A percentile compares a stretch with the other conserved stretches of the same genome.
Conservation (phyloP, 2,113 vertebrate species). For the Oxyruncus cristatus region DNA sequence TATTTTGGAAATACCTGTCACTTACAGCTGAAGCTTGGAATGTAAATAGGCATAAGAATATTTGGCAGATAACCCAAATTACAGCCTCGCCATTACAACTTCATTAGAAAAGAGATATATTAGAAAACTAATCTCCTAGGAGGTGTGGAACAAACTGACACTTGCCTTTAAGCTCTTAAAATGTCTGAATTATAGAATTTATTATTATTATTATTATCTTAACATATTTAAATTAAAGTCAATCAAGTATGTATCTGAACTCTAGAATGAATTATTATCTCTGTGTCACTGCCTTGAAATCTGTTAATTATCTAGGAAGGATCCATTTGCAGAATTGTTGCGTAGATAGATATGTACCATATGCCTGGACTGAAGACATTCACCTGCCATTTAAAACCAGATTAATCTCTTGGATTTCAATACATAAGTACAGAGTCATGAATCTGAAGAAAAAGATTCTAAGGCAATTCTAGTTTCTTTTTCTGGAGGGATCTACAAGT, state of each 20-base stretch:
- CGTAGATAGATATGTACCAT: neutral
- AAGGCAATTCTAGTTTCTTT: neutral
- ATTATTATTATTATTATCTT: conserved; percentile 11
- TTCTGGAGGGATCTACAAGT: neutral
- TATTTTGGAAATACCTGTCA: conserved; percentile 15
- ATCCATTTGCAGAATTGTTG: conserved; percentile 11
- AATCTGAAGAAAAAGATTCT: conserved; percentile 12
- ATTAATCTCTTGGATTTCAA: conserved; percentile 25
- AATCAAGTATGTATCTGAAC: conserved; percentile 28
- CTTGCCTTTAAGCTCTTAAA: conserved; percentile 14
- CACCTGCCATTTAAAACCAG: conserved; percentile 28
- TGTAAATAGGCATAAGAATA: conserved; percentile 7
- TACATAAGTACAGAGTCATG: neutral
- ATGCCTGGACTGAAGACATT: neutral
- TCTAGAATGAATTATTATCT: conserved; percentile 26
- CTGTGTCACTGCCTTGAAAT: conserved; percentile 16
- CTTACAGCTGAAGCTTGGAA: conserved; percentile 1
- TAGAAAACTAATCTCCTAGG: neutral
- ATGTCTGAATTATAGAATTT: conserved; percentile 17
- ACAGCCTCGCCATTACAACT: neutral
- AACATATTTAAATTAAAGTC: conserved; percentile 26
- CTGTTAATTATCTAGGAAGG: conserved; percentile 27
- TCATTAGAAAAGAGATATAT: neutral
- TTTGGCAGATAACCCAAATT: conserved; percentile 37
- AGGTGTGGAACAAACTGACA: neutral